Percentiles rank a stretch among this genome's conserved stretches.
Conservation (phyloP, 1,140 invertebrate genomes). For the Danaus plexippus region DNA sequence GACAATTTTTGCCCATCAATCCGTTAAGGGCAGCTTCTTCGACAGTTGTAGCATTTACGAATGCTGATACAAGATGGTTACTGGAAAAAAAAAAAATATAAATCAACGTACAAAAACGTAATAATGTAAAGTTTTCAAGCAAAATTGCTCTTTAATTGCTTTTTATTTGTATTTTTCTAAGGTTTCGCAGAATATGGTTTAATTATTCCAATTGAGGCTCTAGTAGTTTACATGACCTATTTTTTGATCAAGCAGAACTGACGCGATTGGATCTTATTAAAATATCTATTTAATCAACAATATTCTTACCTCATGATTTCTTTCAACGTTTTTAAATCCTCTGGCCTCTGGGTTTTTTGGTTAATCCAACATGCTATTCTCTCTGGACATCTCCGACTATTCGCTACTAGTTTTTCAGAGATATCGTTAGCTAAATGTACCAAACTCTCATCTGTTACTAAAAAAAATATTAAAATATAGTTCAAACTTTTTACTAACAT, state of each 20-base stretch:
- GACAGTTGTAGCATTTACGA: slow-evolving; percentile 48
- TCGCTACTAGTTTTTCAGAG: slow-evolving; percentile 29
- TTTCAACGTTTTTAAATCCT: slow-evolving; percentile 22
- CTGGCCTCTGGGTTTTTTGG: slow-evolving; percentile 21
- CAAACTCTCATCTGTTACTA: slow-evolving; percentile 38
- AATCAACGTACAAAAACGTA: neutral
- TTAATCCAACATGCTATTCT: slow-evolving; percentile 47
- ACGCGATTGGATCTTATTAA: neutral
- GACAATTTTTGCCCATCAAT: slow-evolving; percentile 36
- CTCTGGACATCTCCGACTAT: slow-evolving; percentile 37
- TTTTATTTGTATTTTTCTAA: no score
- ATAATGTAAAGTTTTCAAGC: no score
- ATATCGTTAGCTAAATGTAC: slow-evolving; percentile 25
- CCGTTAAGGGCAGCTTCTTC: slow-evolving; percentile 45
- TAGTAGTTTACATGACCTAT: no score
- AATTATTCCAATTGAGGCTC: no score
- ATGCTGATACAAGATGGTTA: slow-evolving; percentile 40
- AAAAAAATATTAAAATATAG: slow-evolving; percentile 11
- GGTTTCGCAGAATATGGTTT: no score
- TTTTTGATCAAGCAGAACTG: no score
- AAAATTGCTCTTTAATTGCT: no score
- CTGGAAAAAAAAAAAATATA: slow-evolving; percentile 32
- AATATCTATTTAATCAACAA: neutral
- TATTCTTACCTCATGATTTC: slow-evolving; percentile 41
- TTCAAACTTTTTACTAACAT: neutral